These are phyloP conservation scores for Onychorhynchus coronatus DNA, from an alignment of 2,113 vertebrate species.

Conservation along the genomic window DNA sequence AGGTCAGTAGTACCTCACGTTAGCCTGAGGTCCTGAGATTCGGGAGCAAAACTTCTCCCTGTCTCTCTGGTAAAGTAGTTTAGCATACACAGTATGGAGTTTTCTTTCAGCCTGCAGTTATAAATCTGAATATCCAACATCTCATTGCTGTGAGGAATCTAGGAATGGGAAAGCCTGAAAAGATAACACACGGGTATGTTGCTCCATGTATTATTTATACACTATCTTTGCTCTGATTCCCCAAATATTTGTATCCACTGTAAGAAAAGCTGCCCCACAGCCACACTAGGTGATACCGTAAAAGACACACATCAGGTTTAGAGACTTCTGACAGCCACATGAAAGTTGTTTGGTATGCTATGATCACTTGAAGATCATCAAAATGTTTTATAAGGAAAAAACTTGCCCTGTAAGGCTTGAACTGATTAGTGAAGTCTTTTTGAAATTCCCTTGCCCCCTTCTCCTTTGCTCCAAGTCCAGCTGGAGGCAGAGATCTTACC, in stretches of 20 bases:
- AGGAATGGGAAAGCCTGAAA: neutral
- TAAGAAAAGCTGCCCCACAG: neutral
- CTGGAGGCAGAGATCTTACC: neutral
- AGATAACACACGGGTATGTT: neutral
- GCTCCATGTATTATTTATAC: neutral
- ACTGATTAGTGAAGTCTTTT: neutral
- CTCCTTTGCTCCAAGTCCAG: neutral
- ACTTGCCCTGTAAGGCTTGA: neutral
- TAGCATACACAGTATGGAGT: neutral
- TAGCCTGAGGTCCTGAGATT: neutral
- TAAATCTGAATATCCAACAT: neutral
- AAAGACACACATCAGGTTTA: neutral
- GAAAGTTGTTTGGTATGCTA: neutral
- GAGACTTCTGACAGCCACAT: neutral
- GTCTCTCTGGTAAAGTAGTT: neutral
- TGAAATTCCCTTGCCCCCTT: neutral
- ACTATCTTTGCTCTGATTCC: neutral
- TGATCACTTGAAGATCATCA: neutral
- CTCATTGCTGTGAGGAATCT: neutral
- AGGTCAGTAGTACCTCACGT: neutral
- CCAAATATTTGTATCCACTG: neutral
- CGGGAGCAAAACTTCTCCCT: neutral
- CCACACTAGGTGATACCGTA: neutral
- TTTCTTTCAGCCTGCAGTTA: neutral
- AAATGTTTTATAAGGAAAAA: neutral